phyloP scores from a whole-genome alignment of 2,797 vertebrate genomes.

The Sebastes vulpes region DNA sequence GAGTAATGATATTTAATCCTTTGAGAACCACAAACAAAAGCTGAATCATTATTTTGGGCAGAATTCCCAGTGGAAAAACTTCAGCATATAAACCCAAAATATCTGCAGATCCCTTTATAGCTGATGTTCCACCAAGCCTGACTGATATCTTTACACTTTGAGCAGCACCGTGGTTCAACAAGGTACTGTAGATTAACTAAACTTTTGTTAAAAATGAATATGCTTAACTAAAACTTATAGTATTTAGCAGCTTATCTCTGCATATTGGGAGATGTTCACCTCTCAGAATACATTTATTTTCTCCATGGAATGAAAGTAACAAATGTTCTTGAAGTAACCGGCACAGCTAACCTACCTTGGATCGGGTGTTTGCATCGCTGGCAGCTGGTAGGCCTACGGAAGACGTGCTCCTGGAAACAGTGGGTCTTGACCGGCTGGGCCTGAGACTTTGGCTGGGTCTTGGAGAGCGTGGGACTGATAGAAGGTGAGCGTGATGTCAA shows the following conservation, averaged over 20 bases:
- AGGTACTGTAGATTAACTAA: not conserved
- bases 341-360: conserved; percentile 82
- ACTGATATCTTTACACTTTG: not conserved
- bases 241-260: not conserved
- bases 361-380: conserved; percentile 92
- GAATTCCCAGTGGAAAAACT: not conserved
- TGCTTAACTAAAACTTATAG: not conserved
- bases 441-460: conserved; percentile 75
- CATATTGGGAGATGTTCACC: not conserved
- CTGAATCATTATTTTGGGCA: not conserved
- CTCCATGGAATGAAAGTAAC: not conserved
- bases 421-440: conserved; percentile 86
- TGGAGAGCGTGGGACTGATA: conserved; percentile 81
- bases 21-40: not conserved
- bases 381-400: conserved; percentile 90
- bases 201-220: not conserved
- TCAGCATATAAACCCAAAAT: not conserved
- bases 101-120: not conserved
- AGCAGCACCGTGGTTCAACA: not conserved
- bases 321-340: not conserved
- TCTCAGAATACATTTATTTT: not conserved
- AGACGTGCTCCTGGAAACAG: conserved; percentile 92
- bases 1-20: not conserved
- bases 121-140: not conserved
- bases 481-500: conserved; percentile 80